Evolutionary conservation across 2,113 vertebrate genomes (phyloP).

Genomic region (Malurus melanocephalus): DNA sequence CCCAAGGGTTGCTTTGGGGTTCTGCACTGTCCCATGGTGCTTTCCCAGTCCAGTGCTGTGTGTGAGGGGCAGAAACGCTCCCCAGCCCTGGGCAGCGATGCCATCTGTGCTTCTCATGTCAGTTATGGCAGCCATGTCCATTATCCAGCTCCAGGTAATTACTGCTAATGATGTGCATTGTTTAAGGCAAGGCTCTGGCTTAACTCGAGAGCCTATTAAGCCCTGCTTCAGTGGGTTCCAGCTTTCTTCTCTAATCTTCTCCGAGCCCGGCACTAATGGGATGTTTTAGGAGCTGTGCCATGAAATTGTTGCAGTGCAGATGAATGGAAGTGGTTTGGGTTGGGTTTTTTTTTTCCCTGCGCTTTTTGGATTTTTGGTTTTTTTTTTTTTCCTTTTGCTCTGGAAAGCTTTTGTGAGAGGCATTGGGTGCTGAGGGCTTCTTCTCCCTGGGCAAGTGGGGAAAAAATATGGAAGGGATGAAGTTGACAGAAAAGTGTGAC

Average conservation of each 20-base stretch:
- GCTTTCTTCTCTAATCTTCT: conserved; percentile 41
- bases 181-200: conserved; percentile 35
- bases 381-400: background rate
- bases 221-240: conserved; percentile 16
- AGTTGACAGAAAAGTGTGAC: background rate
- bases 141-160: conserved; percentile 55
- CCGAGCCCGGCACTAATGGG: conserved; percentile 9
- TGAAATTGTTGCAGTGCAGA: background rate
- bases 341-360: no score
- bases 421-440: background rate
- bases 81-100: conserved; percentile 29
- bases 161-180: conserved; percentile 39
- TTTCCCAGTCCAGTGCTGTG: background rate
- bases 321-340: conserved; percentile 3
- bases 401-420: background rate
- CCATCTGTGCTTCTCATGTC: conserved; percentile 50
- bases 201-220: conserved; percentile 28
- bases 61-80: background rate
- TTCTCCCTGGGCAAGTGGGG: accelerated
- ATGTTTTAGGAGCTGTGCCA: background rate
- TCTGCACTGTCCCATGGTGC: accelerated
- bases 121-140: conserved; percentile 38
- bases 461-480: background rate
- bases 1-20: background rate
- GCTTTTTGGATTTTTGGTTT: background rate